These are phyloP conservation scores for Planococcus citri DNA, from an alignment of 1,140 invertebrate genomes.

Conservation along the genomic window DNA sequence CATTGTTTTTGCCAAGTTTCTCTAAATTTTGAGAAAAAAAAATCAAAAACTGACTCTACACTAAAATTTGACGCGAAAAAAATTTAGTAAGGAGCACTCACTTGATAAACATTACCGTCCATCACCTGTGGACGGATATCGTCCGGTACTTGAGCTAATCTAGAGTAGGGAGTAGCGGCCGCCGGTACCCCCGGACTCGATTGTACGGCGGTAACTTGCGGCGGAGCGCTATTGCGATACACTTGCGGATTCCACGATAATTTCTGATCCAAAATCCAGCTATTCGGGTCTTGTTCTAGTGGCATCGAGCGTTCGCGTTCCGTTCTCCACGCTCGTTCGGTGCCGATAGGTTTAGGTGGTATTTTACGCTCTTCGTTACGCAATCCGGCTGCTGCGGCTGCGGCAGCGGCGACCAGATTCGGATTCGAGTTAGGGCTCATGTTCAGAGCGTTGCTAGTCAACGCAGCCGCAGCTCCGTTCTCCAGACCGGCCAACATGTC, in stretches of 20 bases:
- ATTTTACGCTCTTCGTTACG: slow-evolving; percentile 52
- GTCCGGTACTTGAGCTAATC: background rate
- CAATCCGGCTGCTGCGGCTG: slow-evolving; percentile 43
- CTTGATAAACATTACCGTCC: background rate
- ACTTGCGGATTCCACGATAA: slow-evolving; percentile 9
- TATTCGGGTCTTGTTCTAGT: background rate
- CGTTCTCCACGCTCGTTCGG: slow-evolving; percentile 31
- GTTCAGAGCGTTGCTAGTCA: slow-evolving; percentile 42
- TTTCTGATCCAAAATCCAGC: slow-evolving; percentile 20
- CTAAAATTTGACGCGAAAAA: too few species aligned
- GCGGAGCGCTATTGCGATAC: slow-evolving; percentile 1
- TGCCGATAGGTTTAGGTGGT: slow-evolving; percentile 59
- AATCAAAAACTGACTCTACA: too few species aligned
- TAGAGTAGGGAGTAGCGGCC: background rate
- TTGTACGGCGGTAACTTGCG: background rate
- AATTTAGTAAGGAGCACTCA: too few species aligned
- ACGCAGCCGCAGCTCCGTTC: slow-evolving; percentile 33
- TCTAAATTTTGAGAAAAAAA: too few species aligned
- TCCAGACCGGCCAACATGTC: slow-evolving; percentile 40
- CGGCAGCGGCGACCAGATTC: slow-evolving; percentile 28
- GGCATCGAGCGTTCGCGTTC: slow-evolving; percentile 15
- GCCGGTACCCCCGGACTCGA: background rate
- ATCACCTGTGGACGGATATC: background rate
- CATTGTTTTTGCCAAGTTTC: too few species aligned
- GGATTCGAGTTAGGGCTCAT: slow-evolving; percentile 32